Conservation (phyloP, 2,888 invertebrate species). For the Pegoplata infirma region DNA sequence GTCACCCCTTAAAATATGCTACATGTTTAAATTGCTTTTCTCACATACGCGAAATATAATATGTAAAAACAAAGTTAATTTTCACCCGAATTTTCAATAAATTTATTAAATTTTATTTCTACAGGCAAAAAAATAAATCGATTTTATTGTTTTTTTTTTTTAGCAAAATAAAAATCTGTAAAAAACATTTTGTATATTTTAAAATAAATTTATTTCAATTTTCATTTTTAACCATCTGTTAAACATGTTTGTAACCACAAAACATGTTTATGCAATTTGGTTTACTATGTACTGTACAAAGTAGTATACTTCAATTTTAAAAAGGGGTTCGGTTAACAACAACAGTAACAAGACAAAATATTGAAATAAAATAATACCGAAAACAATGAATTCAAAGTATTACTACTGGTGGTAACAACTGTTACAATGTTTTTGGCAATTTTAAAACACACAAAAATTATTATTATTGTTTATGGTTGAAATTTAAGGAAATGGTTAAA, state of each 20-base stretch:
- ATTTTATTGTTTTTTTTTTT: neutral
- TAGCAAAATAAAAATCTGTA: too few species aligned
- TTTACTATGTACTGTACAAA: conserved; percentile 8
- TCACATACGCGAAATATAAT: too few species aligned
- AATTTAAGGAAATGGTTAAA: neutral
- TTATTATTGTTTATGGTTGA: neutral
- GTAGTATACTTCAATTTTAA: conserved; percentile 7
- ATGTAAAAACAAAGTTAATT: too few species aligned
- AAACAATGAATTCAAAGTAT: conserved; percentile 31
- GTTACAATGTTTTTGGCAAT: conserved; percentile 49
- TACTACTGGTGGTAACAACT: conserved; percentile 44
- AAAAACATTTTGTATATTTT: neutral
- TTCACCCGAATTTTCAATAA: neutral
- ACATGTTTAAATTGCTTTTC: too few species aligned
- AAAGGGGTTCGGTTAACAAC: neutral
- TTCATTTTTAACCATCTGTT: conserved; percentile 31
- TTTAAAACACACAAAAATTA: conserved; percentile 2
- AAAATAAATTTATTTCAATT: conserved; percentile 1
- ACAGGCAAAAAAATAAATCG: too few species aligned
- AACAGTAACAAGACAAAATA: conserved; percentile 19
- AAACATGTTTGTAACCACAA: conserved; percentile 56
- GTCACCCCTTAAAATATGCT: too few species aligned
- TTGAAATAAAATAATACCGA: conserved; percentile 40
- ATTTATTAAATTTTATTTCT: too few species aligned
- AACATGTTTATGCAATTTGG: conserved; percentile 58